Percentiles rank a stretch among this genome's conserved stretches.
These are phyloP conservation scores for Tipula lateralis DNA, from an alignment of 2,888 invertebrate species.

Conservation along the genomic window DNA sequence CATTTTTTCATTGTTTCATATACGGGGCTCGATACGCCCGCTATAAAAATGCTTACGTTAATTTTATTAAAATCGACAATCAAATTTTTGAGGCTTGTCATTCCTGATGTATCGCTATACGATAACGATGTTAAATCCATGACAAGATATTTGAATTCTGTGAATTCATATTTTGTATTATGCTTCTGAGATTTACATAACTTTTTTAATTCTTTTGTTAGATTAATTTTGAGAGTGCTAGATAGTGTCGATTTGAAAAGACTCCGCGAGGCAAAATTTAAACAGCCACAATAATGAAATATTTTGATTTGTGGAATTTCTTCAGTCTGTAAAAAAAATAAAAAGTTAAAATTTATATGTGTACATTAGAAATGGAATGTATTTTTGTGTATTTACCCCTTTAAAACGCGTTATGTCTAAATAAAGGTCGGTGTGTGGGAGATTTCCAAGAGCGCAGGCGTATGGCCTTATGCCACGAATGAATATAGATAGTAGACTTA, in stretches of 20 bases:
- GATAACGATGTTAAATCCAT: slow-evolving; percentile 57
- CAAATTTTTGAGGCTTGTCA: slow-evolving; percentile 49
- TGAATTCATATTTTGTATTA: slow-evolving; percentile 32
- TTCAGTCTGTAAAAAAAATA: slow-evolving; percentile 48
- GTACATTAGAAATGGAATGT: no score
- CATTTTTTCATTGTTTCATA: slow-evolving; percentile 47
- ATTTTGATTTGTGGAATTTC: slow-evolving; percentile 58
- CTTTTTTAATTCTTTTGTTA: slow-evolving; percentile 34
- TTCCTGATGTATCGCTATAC: slow-evolving; percentile 57
- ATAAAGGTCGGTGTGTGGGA: not conserved
- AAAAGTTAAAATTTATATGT: not conserved
- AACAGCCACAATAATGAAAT: slow-evolving; percentile 58
- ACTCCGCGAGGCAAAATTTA: slow-evolving; percentile 57
- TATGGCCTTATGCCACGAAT: not conserved
- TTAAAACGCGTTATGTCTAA: not conserved
- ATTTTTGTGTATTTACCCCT: not conserved
- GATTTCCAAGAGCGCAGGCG: not conserved
- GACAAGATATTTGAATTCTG: slow-evolving; percentile 45
- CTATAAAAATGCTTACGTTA: slow-evolving; percentile 51
- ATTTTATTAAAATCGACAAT: slow-evolving; percentile 51
- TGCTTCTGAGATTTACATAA: slow-evolving; percentile 19
- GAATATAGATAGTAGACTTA: slow-evolving; percentile 39
- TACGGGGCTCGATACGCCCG: slow-evolving; percentile 49
- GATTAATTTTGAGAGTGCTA: slow-evolving; percentile 34
- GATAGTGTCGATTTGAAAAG: slow-evolving; percentile 44